phyloP scores from a whole-genome alignment of 2,888 invertebrate species.

The Polydrusus cervinus region DNA sequence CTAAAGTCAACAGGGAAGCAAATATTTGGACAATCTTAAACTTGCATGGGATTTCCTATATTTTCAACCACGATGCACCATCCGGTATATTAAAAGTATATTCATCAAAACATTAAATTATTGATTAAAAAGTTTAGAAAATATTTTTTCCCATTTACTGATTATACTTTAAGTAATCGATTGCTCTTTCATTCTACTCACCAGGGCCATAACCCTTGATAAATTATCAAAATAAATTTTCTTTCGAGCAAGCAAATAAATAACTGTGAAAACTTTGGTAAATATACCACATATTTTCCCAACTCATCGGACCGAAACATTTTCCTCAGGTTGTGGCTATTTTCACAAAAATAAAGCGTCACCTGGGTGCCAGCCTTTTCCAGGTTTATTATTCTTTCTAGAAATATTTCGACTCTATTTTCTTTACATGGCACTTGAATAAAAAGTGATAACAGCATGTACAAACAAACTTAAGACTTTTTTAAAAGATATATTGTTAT shows the following conservation, averaged over 20 bases:
- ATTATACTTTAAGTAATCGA: neutral
- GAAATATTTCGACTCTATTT: neutral
- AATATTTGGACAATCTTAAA: too few species aligned
- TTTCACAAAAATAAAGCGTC: neutral
- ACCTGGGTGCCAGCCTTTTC: neutral
- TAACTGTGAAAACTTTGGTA: neutral
- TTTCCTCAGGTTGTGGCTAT: neutral
- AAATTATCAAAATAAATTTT: neutral
- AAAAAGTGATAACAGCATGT: too few species aligned
- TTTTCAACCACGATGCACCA: too few species aligned
- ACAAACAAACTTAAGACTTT: too few species aligned
- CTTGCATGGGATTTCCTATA: too few species aligned
- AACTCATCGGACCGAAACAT: neutral
- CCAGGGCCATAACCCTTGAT: neutral
- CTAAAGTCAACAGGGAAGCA: too few species aligned
- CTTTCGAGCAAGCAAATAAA: neutral
- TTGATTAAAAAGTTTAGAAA: too few species aligned
- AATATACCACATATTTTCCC: slow-evolving; percentile 7
- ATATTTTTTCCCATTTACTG: neutral
- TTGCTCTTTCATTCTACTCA: neutral
- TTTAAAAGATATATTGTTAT: too few species aligned
- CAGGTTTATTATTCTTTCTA: neutral
- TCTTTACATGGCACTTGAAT: neutral
- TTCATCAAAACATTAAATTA: too few species aligned
- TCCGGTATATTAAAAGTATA: too few species aligned